Conservation (phyloP, 2,113 vertebrate genomes). For the Semicossyphus pulcher region DNA sequence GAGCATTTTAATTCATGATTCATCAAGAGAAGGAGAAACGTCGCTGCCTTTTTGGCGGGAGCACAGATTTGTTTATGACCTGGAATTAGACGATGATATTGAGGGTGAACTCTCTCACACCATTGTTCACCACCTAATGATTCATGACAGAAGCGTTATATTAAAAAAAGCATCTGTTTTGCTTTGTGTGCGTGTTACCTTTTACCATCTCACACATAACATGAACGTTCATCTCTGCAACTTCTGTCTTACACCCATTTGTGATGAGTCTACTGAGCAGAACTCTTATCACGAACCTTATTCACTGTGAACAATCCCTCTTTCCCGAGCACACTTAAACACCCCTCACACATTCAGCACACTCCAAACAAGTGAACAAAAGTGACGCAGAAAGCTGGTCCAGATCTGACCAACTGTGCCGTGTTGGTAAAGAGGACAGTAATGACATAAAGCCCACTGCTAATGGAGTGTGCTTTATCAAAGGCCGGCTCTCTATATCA, state of each 20-base stretch:
- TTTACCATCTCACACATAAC: not conserved
- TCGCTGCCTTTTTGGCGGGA: too few species aligned
- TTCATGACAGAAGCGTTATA: not conserved
- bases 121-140: not conserved
- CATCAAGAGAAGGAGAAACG: not conserved
- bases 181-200: not conserved
- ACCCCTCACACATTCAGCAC: not conserved
- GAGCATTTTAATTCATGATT: not conserved
- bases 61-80: too few species aligned
- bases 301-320: not conserved
- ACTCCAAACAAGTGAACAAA: not conserved
- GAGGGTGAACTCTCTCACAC: not conserved
- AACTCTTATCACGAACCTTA: not conserved
- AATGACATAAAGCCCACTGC: slow-evolving; percentile 9
- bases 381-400: not conserved
- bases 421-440: not conserved
- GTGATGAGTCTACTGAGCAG: not conserved
- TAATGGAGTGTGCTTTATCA: slow-evolving; percentile 47
- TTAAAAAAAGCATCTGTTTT: not conserved
- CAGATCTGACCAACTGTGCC: not conserved
- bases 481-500: slow-evolving; percentile 35
- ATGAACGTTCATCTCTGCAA: not conserved
- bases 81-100: too few species aligned
- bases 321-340: not conserved
- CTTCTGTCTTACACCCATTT: not conserved